Evolutionary conservation across 1,140 invertebrate genomes (phyloP), one percentile per base, ranked within the genome.

Genomic region (Holcopasites calliopsidis): DNA sequence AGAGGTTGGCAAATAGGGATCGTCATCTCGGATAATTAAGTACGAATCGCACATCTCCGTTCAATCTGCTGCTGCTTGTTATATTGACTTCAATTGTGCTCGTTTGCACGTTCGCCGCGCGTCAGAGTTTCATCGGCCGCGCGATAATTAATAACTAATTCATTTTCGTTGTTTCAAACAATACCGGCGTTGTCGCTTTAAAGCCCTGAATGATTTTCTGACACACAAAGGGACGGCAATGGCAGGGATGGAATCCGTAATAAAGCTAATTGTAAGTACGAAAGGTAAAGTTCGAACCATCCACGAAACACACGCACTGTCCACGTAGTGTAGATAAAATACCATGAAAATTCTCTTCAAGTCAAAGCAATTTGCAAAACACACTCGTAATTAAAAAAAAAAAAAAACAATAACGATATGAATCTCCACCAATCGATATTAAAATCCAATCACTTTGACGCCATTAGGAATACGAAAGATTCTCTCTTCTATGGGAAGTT

Each of bases 401-500:
- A n/a, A n/a, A n/a, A n/a, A n/a, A n/a, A n/a, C n/a, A n/a, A n/a
- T n/a, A n/a, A n/a, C n/a, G n/a, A n/a, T n/a, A n/a, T n/a, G n/a
- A n/a, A n/a, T n/a, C n/a, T n/a, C n/a, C 35, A 8, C 31, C 18
- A 2, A 31, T 35, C 55, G 50, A 28, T 0, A 54, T 58, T 26
- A 83, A 1, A 62, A 49, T 54, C 44, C 66, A 13, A 1, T 7
- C 4, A 93, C 79, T 60, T 86, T 89, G 2, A 92, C 83, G 4
- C 92, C 92, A 13, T 89, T 85, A 40, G 90, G 81, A 66, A 89
- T 88, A 3, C 95, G 93, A 86, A 95, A 97, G 76, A 97, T 94
- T 72, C 95, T 92, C 82, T 97, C 95, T 1, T 93, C 88, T 16
- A 92, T 72, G 0, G 95, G 95, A 26, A 97, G 90, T 83, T 95